These are phyloP conservation scores for Leptatherina wallacei DNA, from an alignment of 2,797 vertebrate genomes.

Conservation along the genomic window DNA sequence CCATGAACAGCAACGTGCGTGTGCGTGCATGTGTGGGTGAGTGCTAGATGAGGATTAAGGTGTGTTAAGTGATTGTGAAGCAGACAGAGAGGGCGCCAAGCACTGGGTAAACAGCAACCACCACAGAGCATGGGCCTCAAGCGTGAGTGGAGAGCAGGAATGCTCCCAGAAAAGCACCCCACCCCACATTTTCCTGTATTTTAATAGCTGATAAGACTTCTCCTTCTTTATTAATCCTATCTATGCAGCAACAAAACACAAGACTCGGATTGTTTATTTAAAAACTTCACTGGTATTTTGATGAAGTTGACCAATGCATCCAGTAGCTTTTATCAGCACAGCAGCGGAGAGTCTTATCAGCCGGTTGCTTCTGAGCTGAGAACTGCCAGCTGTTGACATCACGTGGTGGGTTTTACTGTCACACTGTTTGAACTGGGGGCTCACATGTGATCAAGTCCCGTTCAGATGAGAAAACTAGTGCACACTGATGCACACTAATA, in stretches of 20 bases:
- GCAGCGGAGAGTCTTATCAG: conserved; percentile 39
- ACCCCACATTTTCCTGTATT: background rate
- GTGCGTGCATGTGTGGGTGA: background rate
- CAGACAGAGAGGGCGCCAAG: background rate
- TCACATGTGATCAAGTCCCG: background rate
- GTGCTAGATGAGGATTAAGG: background rate
- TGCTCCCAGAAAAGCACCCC: background rate
- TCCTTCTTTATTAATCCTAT: background rate
- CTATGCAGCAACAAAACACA: background rate
- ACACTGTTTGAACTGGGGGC: background rate
- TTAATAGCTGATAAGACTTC: background rate
- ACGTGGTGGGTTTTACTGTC: background rate
- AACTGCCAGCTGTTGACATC: conserved; percentile 9
- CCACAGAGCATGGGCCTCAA: background rate
- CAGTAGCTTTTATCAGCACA: conserved; percentile 31
- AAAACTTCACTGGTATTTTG: background rate
- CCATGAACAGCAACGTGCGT: too few relatives aligned
- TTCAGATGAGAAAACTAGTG: background rate
- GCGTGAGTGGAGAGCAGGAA: too few relatives aligned
- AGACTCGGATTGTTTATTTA: too few relatives aligned
- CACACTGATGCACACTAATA: background rate
- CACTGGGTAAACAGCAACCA: background rate
- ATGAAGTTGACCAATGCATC: background rate
- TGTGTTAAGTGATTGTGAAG: background rate
- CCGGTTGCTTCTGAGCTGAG: conserved; percentile 20